These are phyloP conservation scores for Eledona agricola DNA, from an alignment of 2,888 invertebrate species.

Conservation along the genomic window DNA sequence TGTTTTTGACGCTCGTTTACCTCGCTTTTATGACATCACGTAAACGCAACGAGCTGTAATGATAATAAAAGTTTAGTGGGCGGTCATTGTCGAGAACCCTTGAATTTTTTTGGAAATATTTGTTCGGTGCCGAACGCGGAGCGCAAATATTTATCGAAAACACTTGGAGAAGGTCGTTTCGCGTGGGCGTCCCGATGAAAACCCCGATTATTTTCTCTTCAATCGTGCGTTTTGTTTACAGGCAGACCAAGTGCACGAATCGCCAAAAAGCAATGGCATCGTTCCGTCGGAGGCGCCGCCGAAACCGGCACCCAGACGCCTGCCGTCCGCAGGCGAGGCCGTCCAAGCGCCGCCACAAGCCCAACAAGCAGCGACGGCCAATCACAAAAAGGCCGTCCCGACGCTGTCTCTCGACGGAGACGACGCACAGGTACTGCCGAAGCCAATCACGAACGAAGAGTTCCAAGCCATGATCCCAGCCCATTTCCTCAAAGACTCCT, in stretches of 20 bases:
- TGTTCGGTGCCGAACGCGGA: neutral
- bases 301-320: conserved; percentile 56
- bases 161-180: neutral
- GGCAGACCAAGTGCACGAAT: conserved; percentile 20
- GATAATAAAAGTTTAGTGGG: no score
- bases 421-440: conserved; percentile 68
- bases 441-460: conserved; percentile 92
- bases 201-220: conserved; percentile 20
- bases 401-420: conserved; percentile 65
- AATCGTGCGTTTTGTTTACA: conserved; percentile 34
- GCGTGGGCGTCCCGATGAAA: neutral
- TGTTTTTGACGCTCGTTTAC: neutral
- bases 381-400: conserved; percentile 63
- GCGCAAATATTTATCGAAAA: conserved; percentile 1
- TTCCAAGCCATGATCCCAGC: conserved; percentile 95
- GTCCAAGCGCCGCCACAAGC: conserved; percentile 13
- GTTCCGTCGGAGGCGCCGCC: conserved; percentile 52
- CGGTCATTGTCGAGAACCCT: no score
- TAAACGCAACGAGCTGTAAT: no score
- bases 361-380: conserved; percentile 41
- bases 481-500: conserved; percentile 74
- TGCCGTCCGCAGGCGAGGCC: conserved; percentile 57
- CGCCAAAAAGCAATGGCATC: conserved; percentile 57
- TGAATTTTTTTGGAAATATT: no score
- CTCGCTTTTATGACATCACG: no score